These are phyloP conservation scores for Liasis olivaceus DNA, from an alignment of 2,797 vertebrate species.

Conservation along the genomic window DNA sequence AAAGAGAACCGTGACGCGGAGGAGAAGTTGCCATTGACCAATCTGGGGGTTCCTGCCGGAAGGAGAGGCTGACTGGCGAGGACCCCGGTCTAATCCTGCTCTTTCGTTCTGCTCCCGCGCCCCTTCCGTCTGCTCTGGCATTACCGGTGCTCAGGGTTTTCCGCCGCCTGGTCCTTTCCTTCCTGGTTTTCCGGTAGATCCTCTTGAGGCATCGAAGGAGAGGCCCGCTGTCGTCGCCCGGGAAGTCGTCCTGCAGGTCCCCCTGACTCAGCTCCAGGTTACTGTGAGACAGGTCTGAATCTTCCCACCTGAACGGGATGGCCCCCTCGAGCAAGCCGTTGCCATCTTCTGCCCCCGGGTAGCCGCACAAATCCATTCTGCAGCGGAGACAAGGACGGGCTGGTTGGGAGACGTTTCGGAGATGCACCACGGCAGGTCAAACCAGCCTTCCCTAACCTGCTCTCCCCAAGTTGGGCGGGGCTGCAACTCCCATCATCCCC, in stretches of 20 bases:
- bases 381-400: background rate
- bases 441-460: background rate
- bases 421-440: background rate
- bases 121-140: background rate
- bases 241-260: background rate
- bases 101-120: background rate
- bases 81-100: background rate
- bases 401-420: background rate
- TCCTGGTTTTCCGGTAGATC: slow-evolving; percentile 27
- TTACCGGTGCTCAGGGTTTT: slow-evolving; percentile 10
- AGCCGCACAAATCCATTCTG: slow-evolving; percentile 12
- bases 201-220: slow-evolving; percentile 26
- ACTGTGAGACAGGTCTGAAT: background rate
- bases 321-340: background rate
- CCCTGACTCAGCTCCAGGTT: slow-evolving; percentile 13
- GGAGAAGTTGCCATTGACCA: no score
- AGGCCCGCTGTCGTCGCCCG: background rate
- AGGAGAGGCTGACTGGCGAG: background rate
- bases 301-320: background rate
- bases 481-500: background rate
- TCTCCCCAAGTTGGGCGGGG: background rate
- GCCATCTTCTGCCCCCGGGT: background rate
- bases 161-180: background rate
- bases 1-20: no score
- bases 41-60: background rate